phyloP scores from a whole-genome alignment of 1,140 invertebrate species.

The Melitaea cinxia region DNA sequence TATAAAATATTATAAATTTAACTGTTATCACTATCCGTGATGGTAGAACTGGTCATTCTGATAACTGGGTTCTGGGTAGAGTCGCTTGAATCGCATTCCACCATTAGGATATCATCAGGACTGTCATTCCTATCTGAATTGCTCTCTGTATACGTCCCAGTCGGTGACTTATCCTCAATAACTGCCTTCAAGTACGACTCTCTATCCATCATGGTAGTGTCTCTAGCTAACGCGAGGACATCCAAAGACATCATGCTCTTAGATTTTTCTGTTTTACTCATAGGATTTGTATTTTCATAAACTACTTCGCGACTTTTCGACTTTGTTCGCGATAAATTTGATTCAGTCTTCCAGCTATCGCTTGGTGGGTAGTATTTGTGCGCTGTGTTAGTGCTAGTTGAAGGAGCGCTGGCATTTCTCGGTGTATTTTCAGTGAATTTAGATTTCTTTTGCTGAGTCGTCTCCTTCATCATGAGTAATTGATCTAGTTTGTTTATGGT shows the following conservation, averaged over 20 bases:
- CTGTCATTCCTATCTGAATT: constrained; percentile 75
- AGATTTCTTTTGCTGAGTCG: constrained; percentile 76
- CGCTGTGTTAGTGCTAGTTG: constrained; percentile 58
- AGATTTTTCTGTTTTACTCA: constrained; percentile 64
- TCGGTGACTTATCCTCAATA: constrained; percentile 74
- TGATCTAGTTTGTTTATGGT: constrained; percentile 86
- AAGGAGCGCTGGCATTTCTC: constrained; percentile 64
- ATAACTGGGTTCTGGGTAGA: constrained; percentile 72
- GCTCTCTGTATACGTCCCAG: constrained; percentile 73
- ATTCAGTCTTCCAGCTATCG: constrained; percentile 51
- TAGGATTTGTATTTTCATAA: constrained; percentile 55
- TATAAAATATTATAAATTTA: constrained; percentile 37
- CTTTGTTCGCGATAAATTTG: constrained; percentile 58
- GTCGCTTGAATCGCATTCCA: constrained; percentile 75
- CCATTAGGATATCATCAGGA: constrained; percentile 75
- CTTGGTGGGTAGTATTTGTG: constrained; percentile 53
- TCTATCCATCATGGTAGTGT: constrained; percentile 66
- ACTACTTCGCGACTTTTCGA: constrained; percentile 66
- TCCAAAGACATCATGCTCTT: constrained; percentile 78
- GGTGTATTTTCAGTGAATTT: constrained; percentile 67
- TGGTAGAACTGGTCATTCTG: constrained; percentile 70
- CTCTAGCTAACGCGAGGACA: constrained; percentile 66
- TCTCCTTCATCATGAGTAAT: constrained; percentile 84
- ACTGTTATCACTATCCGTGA: constrained; percentile 73
- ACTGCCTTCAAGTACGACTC: constrained; percentile 75